These are phyloP conservation scores for Lutjanus argentimaculatus DNA, from an alignment of 2,797 vertebrate genomes.

Conservation along the genomic window DNA sequence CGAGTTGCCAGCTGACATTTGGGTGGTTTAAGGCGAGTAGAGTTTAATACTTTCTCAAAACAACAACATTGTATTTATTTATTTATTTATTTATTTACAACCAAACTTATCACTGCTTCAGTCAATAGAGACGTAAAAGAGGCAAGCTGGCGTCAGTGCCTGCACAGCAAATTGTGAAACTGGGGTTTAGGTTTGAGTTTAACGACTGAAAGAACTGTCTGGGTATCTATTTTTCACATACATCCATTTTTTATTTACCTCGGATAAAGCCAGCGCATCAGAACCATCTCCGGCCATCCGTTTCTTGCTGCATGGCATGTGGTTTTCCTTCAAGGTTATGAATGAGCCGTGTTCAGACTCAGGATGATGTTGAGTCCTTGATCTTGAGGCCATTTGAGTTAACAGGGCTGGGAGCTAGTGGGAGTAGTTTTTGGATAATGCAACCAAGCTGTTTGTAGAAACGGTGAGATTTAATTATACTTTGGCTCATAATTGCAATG, in stretches of 20 bases:
- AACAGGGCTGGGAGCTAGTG: slow-evolving; percentile 17
- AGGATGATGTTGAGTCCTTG: slow-evolving; percentile 55
- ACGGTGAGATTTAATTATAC: slow-evolving; percentile 13
- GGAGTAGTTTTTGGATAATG: slow-evolving; percentile 5
- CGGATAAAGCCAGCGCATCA: slow-evolving; percentile 30
- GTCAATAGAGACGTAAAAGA: background rate
- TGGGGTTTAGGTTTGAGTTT: slow-evolving; percentile 18
- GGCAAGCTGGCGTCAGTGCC: background rate
- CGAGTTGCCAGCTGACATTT: slow-evolving; percentile 23
- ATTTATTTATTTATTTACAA: background rate
- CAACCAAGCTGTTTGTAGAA: slow-evolving; percentile 1
- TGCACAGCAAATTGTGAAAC: background rate
- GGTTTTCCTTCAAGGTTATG: slow-evolving; percentile 58
- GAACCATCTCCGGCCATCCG: slow-evolving; percentile 43
- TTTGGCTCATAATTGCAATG: background rate
- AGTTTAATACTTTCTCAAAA: slow-evolving; percentile 11
- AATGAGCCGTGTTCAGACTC: slow-evolving; percentile 50
- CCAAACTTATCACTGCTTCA: background rate
- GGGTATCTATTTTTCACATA: slow-evolving; percentile 19
- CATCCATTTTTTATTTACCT: slow-evolving; percentile 48
- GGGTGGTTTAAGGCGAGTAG: background rate
- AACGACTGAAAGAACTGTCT: background rate
- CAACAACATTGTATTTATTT: background rate
- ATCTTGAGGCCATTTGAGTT: slow-evolving; percentile 41
- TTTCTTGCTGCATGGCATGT: slow-evolving; percentile 43